Evolutionary conservation across 2,113 vertebrate genomes (phyloP).

Genomic region (Conger conger): DNA sequence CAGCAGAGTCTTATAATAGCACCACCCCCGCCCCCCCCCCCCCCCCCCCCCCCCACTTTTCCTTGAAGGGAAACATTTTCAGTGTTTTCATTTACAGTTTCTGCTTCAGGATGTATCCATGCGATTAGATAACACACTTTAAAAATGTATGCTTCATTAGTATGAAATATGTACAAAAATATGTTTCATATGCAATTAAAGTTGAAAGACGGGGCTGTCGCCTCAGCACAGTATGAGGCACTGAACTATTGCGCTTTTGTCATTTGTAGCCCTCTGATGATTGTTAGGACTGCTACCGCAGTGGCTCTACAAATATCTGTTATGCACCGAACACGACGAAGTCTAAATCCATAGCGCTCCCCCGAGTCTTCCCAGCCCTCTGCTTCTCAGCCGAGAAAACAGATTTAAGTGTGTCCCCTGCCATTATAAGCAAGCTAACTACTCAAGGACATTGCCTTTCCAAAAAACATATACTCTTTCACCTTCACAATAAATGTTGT

Average conservation of each 20-base stretch:
- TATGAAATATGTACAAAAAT: not conserved
- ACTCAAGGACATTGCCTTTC: not conserved
- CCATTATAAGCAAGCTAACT: not conserved
- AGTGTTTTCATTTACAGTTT: not conserved
- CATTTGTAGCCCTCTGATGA: not conserved
- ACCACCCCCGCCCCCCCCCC: not conserved
- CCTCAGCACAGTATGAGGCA: not conserved
- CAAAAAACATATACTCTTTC: not conserved
- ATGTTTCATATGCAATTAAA: not conserved
- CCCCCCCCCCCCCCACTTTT: not conserved
- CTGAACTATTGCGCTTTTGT: not conserved
- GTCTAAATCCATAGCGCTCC: not conserved
- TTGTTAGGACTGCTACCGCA: not conserved
- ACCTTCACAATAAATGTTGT: not conserved
- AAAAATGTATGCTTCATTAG: not conserved
- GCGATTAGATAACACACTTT: not conserved
- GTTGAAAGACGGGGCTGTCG: not conserved
- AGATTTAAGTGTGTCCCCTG: not conserved
- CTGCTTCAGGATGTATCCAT: not conserved
- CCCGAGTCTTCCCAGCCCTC: not conserved
- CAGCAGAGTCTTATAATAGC: not conserved
- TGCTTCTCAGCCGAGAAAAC: not conserved
- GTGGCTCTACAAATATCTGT: slow-evolving; percentile 1
- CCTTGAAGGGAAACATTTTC: not conserved
- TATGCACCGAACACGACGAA: not conserved